phyloP scores from a whole-genome alignment of 2,888 invertebrate genomes.

The Mantis religiosa region DNA sequence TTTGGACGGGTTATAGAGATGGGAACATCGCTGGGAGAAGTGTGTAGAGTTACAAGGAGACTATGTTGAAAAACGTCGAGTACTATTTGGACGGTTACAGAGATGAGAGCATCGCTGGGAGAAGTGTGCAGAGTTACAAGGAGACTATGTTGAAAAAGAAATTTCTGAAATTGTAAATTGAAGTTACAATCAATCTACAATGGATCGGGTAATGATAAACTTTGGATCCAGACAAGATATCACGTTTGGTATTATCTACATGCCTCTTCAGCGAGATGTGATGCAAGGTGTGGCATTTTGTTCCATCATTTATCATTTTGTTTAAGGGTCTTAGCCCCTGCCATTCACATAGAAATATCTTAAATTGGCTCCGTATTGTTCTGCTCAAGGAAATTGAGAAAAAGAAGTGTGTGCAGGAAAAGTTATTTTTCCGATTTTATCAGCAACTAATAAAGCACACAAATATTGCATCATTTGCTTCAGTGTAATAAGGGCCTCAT shows the following conservation, averaged over 20 bases:
- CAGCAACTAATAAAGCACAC: neutral
- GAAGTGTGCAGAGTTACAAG: too few relatives aligned
- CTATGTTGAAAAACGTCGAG: too few relatives aligned
- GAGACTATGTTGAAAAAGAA: too few relatives aligned
- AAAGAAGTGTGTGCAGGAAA: neutral
- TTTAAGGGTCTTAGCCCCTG: neutral
- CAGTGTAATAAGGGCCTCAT: neutral
- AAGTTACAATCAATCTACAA: neutral
- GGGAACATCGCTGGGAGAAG: too few relatives aligned
- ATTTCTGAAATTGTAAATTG: too few relatives aligned
- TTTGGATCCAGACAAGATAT: neutral
- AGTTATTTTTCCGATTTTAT: neutral
- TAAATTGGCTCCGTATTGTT: neutral
- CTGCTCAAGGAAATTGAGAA: neutral
- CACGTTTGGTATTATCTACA: neutral
- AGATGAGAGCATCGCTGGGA: too few relatives aligned
- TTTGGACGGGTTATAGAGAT: too few relatives aligned
- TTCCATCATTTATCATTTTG: neutral
- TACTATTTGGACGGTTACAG: too few relatives aligned
- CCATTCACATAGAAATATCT: neutral
- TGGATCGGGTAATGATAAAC: neutral
- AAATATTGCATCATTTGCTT: neutral
- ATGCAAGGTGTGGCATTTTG: neutral
- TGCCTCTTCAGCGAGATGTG: neutral
- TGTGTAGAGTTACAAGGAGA: too few relatives aligned